phyloP scores from a whole-genome alignment of 2,888 invertebrate genomes.

The Unio pictorum region DNA sequence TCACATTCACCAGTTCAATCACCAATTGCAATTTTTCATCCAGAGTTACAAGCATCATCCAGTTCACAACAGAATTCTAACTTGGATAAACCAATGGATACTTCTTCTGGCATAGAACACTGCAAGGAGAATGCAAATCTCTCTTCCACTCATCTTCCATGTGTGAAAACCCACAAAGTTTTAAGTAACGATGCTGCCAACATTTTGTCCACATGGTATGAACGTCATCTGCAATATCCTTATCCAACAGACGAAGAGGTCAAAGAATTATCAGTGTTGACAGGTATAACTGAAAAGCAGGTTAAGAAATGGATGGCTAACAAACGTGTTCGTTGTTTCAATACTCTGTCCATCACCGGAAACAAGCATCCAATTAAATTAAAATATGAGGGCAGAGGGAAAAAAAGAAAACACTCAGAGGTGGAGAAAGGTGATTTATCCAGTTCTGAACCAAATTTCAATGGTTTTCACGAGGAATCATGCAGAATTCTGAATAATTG shows the following conservation, averaged over 20 bases:
- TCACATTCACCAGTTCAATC: no score
- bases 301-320: conserved; percentile 68
- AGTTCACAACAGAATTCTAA: no score
- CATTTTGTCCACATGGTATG: conserved; percentile 49
- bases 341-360: conserved; percentile 63
- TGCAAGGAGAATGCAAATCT: no score
- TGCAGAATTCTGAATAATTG: no score
- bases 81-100: no score
- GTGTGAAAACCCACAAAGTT: conserved; percentile 19
- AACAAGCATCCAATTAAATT: conserved; percentile 62
- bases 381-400: conserved; percentile 41
- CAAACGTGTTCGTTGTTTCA: conserved; percentile 57
- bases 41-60: no score
- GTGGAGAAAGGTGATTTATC: conserved; percentile 19
- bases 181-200: conserved; percentile 38
- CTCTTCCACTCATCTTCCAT: no score
- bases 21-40: no score
- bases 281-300: conserved; percentile 52
- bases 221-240: conserved; percentile 50
- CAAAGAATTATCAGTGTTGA: conserved; percentile 36
- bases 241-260: conserved; percentile 59
- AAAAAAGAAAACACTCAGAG: conserved; percentile 13
- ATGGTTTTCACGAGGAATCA: no score
- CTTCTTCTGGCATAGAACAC: no score
- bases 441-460: neutral